phyloP scores from a whole-genome alignment of 1,140 invertebrate genomes.

The Elymnias hypermnestra region DNA sequence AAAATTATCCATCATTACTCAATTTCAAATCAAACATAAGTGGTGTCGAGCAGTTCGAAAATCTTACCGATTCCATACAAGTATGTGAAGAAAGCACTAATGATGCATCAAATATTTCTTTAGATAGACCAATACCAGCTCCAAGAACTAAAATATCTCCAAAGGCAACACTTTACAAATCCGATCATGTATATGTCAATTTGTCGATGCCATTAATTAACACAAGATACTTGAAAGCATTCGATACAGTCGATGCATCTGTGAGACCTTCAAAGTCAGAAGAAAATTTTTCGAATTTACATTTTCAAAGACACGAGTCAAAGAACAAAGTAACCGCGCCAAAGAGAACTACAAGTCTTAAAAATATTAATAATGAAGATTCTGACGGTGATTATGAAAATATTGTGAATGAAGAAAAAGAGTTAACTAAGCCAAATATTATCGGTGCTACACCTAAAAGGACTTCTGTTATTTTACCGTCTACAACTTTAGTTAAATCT shows the following conservation, averaged over 20 bases:
- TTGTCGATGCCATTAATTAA: conserved; percentile 67
- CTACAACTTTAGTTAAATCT: conserved; percentile 60
- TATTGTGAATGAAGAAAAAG: conserved; percentile 26
- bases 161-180: conserved; percentile 40
- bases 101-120: conserved; percentile 42
- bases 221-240: conserved; percentile 37
- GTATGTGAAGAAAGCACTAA: conserved; percentile 52
- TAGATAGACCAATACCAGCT: conserved; percentile 61
- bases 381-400: conserved; percentile 29
- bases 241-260: conserved; percentile 53
- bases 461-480: conserved; percentile 42
- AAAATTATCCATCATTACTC: conserved; percentile 52
- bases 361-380: conserved; percentile 18
- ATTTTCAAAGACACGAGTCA: conserved; percentile 15
- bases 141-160: conserved; percentile 62
- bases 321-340: conserved; percentile 17
- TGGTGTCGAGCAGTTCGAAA: conserved; percentile 65
- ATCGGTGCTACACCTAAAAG: conserved; percentile 63
- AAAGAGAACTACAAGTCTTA: conserved; percentile 21
- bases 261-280: conserved; percentile 54
- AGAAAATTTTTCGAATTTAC: conserved; percentile 46
- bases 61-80: conserved; percentile 73
- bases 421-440: conserved; percentile 55
- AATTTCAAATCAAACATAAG: conserved; percentile 56
- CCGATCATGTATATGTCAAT: conserved; percentile 66